Conservation (phyloP, 2,888 invertebrate genomes). For the Synergus laeviventris region DNA sequence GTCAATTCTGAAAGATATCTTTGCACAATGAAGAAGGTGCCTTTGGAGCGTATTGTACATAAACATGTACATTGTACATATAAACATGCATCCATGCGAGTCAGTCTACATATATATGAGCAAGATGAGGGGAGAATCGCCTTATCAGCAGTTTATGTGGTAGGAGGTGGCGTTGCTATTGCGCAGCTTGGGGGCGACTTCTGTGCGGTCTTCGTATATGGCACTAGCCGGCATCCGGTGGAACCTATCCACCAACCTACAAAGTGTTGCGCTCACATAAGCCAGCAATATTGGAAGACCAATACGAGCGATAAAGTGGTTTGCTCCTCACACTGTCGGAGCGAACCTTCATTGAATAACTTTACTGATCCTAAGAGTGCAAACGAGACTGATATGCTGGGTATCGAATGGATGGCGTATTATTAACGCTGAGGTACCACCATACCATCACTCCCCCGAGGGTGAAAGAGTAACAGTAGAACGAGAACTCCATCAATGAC, state of each 20-base stretch:
- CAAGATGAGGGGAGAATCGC: constrained; percentile 50
- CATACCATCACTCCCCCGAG: constrained; percentile 7
- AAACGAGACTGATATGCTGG: constrained; percentile 20
- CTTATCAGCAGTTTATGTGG: constrained; percentile 62
- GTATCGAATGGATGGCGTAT: constrained; percentile 7
- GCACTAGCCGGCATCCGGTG: constrained; percentile 30
- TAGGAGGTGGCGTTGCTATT: constrained; percentile 47
- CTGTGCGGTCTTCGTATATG: constrained; percentile 40
- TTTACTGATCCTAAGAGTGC: constrained; percentile 21
- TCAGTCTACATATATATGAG: constrained; percentile 37
- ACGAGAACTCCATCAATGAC: neutral
- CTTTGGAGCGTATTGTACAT: constrained; percentile 3
- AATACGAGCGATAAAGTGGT: constrained; percentile 33
- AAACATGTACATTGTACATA: neutral
- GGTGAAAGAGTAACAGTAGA: neutral
- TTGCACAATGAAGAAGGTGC: constrained; percentile 39
- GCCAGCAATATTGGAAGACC: constrained; percentile 34
- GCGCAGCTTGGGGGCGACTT: constrained; percentile 35
- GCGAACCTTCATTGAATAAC: constrained; percentile 34
- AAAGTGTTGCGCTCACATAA: constrained; percentile 36
- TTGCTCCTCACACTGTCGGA: constrained; percentile 2
- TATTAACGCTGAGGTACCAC: neutral
- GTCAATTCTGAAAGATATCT: constrained; percentile 44
- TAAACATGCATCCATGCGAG: constrained; percentile 20
- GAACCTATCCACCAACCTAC: constrained; percentile 37